Conservation (phyloP, 2,888 invertebrate species). For the Poecilus cupreus region DNA sequence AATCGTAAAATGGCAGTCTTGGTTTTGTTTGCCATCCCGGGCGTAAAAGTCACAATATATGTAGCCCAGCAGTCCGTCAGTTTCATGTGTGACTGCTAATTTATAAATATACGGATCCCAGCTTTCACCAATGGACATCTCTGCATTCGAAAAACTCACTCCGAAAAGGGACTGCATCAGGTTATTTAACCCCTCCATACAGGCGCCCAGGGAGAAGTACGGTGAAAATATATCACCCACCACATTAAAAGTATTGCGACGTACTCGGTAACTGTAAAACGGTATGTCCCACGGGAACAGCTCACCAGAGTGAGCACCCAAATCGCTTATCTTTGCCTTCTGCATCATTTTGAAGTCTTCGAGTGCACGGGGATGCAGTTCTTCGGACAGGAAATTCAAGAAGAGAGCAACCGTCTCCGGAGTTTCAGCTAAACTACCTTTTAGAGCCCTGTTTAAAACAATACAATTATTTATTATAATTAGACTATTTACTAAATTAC, state of each 20-base stretch:
- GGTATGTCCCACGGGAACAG: slow-evolving; percentile 91
- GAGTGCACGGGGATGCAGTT: slow-evolving; percentile 81
- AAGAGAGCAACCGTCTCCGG: slow-evolving; percentile 88
- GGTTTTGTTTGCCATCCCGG: slow-evolving; percentile 92
- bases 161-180: slow-evolving; percentile 90
- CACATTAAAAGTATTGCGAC: slow-evolving; percentile 81
- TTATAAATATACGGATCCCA: slow-evolving; percentile 95
- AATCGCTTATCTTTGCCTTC: slow-evolving; percentile 78
- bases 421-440: slow-evolving; percentile 89
- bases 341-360: slow-evolving; percentile 87
- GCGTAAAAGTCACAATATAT: slow-evolving; percentile 99
- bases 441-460: slow-evolving; percentile 80
- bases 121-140: slow-evolving; percentile 83
- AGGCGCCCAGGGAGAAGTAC: slow-evolving; percentile 93
- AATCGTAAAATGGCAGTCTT: slow-evolving; percentile 99
- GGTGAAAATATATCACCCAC: slow-evolving; percentile 85
- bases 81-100: slow-evolving; percentile 89
- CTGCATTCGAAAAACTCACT: slow-evolving; percentile 83
- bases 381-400: slow-evolving; percentile 83
- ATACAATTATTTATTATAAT: slow-evolving; percentile 4
- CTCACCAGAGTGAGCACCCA: slow-evolving; percentile 64
- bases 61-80: slow-evolving; percentile 89
- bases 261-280: slow-evolving; percentile 86
- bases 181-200: slow-evolving; percentile 97
- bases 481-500: neutral